Evolutionary conservation across 2,113 vertebrate species (phyloP), one percentile per base, ranked within the genome.

Genomic region (Lampris incognitus): DNA sequence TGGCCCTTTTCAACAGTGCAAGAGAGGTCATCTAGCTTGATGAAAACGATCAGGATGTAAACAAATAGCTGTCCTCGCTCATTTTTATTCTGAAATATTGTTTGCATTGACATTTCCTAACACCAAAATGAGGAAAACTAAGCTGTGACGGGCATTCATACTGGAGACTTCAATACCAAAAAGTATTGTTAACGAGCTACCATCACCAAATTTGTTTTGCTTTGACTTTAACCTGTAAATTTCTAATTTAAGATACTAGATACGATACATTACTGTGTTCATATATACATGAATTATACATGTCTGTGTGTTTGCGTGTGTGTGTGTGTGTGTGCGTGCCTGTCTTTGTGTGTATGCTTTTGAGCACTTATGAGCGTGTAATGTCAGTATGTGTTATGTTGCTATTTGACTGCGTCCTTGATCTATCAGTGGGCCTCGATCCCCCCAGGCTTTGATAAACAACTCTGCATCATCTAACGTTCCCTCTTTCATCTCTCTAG

Each of bases 401-500:
- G 24, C 70, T 70, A 65, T 82, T 79, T 78, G 81, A 60, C 80
- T 41, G 37, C 11, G 69, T 69, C 75, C 60, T 85, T 87, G 69
- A 86, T 84, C 57, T 59, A 73, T 90, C 84, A 83, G 77, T 85
- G 85, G 13, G 75, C 78, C 76, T 56, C 63, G 79, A 86, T 83
- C 62, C 70, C 68, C 63, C 55, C 46, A 6, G 13, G 69, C 49
- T 89, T 72, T 81, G 78, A 89, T 85, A 87, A 83, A 85, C 74
- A 89, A 51, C 78, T 69, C 72, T 77, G 75, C 80, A 24, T 87
- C 71, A 5, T 80, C 82, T 84, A 67, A 85, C 85, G 87, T 89
- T 72, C 84, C 46, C 24, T 67, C 89, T 92, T 88, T 88, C 70
- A 88, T 90, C 81, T 91, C 82, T 70, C 65, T 44, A 6, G 82